Conservation (phyloP, 2,888 invertebrate genomes). For the Meta bourneti region DNA sequence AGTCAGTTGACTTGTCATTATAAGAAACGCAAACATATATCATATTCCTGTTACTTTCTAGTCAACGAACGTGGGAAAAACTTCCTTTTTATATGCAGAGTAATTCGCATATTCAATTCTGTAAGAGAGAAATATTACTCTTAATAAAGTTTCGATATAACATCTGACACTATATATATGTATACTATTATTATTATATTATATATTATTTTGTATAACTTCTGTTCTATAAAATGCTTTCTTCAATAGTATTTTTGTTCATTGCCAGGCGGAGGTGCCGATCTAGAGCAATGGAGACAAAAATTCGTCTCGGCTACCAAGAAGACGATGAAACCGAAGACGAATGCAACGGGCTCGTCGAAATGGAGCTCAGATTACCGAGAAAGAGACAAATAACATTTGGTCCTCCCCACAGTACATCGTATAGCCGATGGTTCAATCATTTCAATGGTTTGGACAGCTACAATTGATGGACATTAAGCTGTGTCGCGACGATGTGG, state of each 20-base stretch:
- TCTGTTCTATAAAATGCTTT: neutral
- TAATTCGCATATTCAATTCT: too few relatives aligned
- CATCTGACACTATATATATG: too few relatives aligned
- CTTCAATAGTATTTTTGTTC: neutral
- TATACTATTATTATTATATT: too few relatives aligned
- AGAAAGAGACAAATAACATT: conserved; percentile 68
- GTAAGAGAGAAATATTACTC: too few relatives aligned
- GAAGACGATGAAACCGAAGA: conserved; percentile 53
- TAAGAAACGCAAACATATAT: too few relatives aligned
- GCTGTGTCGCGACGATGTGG: neutral
- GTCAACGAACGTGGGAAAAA: too few relatives aligned
- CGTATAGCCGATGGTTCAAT: conserved; percentile 72
- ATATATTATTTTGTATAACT: too few relatives aligned
- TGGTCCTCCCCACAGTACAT: conserved; percentile 68
- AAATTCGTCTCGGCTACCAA: conserved; percentile 60
- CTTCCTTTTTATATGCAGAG: too few relatives aligned
- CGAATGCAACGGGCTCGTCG: conserved; percentile 53
- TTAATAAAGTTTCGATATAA: too few relatives aligned
- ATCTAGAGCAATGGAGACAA: conserved; percentile 54
- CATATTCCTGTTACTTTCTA: too few relatives aligned
- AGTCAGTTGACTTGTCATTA: too few relatives aligned
- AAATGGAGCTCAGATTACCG: conserved; percentile 61
- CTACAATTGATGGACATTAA: conserved; percentile 18
- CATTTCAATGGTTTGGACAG: conserved; percentile 61
- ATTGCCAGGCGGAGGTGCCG: conserved; percentile 52